phyloP scores from a whole-genome alignment of 2,113 vertebrate species.

The Actenoides hombroni region DNA sequence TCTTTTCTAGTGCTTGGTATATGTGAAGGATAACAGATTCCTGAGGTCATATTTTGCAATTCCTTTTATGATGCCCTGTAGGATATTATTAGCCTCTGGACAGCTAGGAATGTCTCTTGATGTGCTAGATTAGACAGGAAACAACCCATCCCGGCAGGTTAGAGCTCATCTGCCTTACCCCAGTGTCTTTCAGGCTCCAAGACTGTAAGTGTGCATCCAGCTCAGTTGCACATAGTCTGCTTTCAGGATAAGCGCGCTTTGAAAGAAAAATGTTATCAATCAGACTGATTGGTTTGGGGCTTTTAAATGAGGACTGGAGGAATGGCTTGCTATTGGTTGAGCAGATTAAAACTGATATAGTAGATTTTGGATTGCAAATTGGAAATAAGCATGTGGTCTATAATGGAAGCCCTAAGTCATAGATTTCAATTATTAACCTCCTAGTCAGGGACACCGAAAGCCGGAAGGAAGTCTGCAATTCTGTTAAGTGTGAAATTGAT shows the following conservation, averaged over 20 bases:
- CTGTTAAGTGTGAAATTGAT: constrained; percentile 9
- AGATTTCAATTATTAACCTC: constrained; percentile 21
- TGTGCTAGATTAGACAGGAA: constrained; percentile 10
- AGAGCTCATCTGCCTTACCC: constrained; percentile 3
- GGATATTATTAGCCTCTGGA: not conserved
- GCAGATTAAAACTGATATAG: not conserved
- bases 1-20: constrained; percentile 56
- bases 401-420: constrained; percentile 36
- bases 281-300: not conserved
- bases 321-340: not conserved
- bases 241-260: not conserved
- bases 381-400: not conserved
- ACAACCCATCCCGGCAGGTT: not conserved
- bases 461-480: not conserved
- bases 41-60: constrained; percentile 64
- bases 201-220: not conserved
- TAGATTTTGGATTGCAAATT: not conserved
- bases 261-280: not conserved
- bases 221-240: not conserved
- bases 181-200: constrained; percentile 5
- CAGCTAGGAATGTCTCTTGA: constrained; percentile 3
- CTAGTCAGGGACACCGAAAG: not conserved
- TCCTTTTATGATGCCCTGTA: constrained; percentile 24
- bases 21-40: constrained; percentile 61
- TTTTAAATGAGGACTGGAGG: not conserved